Evolutionary conservation across 2,888 invertebrate species (phyloP), one percentile per base, ranked within the genome.

Genomic region (Mesodorylaimus sp.): DNA sequence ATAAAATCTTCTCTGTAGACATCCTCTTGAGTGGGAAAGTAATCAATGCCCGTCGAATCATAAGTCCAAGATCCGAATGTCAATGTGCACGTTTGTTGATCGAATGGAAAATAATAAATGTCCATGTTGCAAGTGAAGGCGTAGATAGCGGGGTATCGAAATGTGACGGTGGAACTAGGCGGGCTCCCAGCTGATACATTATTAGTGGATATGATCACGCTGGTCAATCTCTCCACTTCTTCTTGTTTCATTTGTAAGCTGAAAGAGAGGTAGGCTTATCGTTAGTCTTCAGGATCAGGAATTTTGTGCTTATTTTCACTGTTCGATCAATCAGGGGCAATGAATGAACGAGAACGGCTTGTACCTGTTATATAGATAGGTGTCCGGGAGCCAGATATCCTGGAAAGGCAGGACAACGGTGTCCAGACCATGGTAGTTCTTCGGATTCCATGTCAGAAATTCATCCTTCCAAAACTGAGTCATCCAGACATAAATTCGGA

Each of bases 391-490:
- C 63, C 63, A 64, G 10, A 64, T 56, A 24, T 62, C 58, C 25
- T 59, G 43, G 45, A 58, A 59, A 3, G 63, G 64, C 24, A 64
- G 56, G 27, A 48, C 32, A 3, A 26, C 29, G 21, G 41, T 19
- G 3, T 5, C 24, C 3, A 43, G 7, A 5, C 63, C 65, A 10
- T 63, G 64, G 51, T 65, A 68, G 27, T 67, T 60, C 19, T 57
- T 57, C 1, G 71, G 70, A 54, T 70, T 61, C 71, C 71, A 72
- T 47, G 62, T 61, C 19, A 71, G 53, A 38, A 68, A 67, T 47
- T 66, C 61, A 54, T 71, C 71, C 25, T 62, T 62, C 71, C 71
- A 71, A 47, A 65, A 62, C 67, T 71, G 58, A 19, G 62, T 62
- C 61, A 64, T 62, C 64, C 64, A 64, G 3, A 65, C 60, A 45